These are phyloP conservation scores for Acropora tenuis DNA, from an alignment of 64 coral and sea anemone species.

Conservation along the genomic window DNA sequence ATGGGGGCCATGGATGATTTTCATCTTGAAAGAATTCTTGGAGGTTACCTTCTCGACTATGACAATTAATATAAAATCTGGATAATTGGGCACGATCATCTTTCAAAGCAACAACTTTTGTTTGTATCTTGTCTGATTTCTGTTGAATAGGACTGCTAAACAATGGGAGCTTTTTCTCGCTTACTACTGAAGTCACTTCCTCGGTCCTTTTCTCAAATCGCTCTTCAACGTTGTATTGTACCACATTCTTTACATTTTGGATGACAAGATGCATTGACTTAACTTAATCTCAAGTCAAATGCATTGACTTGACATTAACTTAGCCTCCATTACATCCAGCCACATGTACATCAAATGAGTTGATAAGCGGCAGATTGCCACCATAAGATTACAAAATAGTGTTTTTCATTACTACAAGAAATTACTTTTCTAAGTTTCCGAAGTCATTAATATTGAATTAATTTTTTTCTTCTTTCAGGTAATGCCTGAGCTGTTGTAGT, in stretches of 20 bases:
- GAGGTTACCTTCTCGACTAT: constrained; percentile 9
- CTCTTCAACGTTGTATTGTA: not conserved
- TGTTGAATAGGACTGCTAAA: constrained; percentile 7
- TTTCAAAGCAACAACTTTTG: constrained; percentile 1
- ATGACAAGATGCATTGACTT: not conserved
- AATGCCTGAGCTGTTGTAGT: no score
- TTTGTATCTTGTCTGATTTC: constrained; percentile 14
- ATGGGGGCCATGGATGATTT: no score
- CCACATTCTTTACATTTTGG: not conserved
- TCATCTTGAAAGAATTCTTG: not conserved
- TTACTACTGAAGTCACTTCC: not conserved
- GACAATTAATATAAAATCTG: constrained; percentile 32
- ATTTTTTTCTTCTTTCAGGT: no score
- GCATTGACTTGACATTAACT: no score
- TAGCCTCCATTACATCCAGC: no score
- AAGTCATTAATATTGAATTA: no score
- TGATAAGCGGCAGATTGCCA: no score
- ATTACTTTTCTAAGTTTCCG: no score
- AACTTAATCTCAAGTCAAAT: no score
- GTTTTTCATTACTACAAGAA: no score
- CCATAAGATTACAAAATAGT: no score
- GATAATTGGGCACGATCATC: constrained; percentile 1
- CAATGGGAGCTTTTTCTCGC: not conserved
- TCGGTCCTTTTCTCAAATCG: not conserved
- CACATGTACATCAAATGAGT: no score